phyloP scores from a whole-genome alignment of 2,888 invertebrate genomes.

The Spodoptera picta region DNA sequence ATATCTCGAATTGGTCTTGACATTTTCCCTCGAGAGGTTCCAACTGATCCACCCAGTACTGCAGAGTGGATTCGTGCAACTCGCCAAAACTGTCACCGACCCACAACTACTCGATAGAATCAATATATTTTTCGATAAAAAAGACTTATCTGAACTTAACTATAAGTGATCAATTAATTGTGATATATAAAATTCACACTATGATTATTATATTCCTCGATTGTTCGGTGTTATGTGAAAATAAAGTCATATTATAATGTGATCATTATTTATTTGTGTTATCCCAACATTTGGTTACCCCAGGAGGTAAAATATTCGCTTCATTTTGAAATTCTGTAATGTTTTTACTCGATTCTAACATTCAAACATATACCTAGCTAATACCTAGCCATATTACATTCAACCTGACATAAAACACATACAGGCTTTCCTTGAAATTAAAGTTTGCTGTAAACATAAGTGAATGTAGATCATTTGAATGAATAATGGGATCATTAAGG shows the following conservation, averaged over 20 bases:
- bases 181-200: slow-evolving; percentile 73
- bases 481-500: too few relatives aligned
- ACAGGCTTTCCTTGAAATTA: too few relatives aligned
- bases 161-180: slow-evolving; percentile 81
- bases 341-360: too few relatives aligned
- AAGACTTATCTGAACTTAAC: slow-evolving; percentile 82
- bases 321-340: too few relatives aligned
- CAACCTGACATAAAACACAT: too few relatives aligned
- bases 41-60: slow-evolving; percentile 84
- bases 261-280: slow-evolving; percentile 31
- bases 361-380: too few relatives aligned
- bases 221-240: slow-evolving; percentile 80
- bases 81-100: slow-evolving; percentile 83
- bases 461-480: too few relatives aligned
- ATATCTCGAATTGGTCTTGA: slow-evolving; percentile 93
- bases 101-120: slow-evolving; percentile 85
- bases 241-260: slow-evolving; percentile 77
- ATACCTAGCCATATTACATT: too few relatives aligned
- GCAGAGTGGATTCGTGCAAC: slow-evolving; percentile 80
- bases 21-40: slow-evolving; percentile 89
- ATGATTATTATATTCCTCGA: slow-evolving; percentile 77
- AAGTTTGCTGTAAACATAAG: too few relatives aligned
- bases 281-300: neutral
- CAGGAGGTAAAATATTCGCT: too few relatives aligned
- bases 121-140: slow-evolving; percentile 87